phyloP scores from a whole-genome alignment of 2,888 invertebrate genomes.

The Resseliella maxima region DNA sequence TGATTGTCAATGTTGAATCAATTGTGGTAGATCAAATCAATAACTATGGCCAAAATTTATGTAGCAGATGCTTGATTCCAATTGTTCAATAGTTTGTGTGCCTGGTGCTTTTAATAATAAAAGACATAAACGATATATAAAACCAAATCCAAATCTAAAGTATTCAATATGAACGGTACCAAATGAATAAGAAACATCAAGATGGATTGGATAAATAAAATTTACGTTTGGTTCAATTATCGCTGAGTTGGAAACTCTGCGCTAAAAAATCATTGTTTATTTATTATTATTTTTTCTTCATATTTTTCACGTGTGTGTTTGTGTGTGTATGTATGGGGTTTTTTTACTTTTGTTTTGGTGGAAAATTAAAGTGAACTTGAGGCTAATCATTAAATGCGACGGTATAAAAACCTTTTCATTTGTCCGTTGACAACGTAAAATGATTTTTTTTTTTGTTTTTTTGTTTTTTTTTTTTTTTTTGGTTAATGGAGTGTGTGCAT shows the following conservation, averaged over 20 bases:
- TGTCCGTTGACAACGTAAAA: not conserved
- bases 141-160: not conserved
- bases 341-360: too few relatives aligned
- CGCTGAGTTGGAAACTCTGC: not conserved
- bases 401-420: not conserved
- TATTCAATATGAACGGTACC: not conserved
- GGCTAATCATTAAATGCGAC: too few relatives aligned
- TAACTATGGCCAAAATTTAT: too few relatives aligned
- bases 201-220: constrained; percentile 51
- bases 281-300: too few relatives aligned
- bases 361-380: too few relatives aligned
- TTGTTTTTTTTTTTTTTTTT: not conserved
- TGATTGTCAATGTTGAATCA: not conserved
- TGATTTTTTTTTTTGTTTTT: too few relatives aligned
- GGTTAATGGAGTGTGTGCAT: not conserved
- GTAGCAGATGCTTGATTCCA: too few relatives aligned
- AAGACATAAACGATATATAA: too few relatives aligned
- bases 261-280: not conserved
- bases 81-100: too few relatives aligned
- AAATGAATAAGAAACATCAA: not conserved
- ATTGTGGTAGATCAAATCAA: not conserved
- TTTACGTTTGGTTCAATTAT: constrained; percentile 48
- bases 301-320: too few relatives aligned
- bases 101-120: too few relatives aligned
- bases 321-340: too few relatives aligned